Conservation (phyloP, 1,140 invertebrate genomes). For the Melitaea cinxia region DNA sequence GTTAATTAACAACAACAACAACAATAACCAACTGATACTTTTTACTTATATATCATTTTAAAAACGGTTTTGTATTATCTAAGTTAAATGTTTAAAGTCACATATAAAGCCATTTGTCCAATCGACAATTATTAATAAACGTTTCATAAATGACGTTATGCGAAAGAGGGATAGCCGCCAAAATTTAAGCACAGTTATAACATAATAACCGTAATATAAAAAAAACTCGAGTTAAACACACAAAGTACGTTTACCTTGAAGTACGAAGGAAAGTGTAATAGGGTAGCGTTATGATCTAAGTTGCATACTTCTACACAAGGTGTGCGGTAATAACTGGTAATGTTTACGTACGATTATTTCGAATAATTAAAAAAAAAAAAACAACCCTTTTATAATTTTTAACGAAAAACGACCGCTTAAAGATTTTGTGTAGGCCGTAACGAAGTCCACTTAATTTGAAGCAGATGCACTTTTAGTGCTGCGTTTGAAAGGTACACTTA, state of each 20-base stretch:
- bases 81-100: too few relatives aligned
- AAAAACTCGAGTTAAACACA: background rate
- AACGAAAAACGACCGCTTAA: conserved; percentile 54
- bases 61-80: too few relatives aligned
- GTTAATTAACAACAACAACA: too few relatives aligned
- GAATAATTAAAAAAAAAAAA: conserved; percentile 53
- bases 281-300: background rate
- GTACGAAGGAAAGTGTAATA: background rate
- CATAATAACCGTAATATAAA: too few relatives aligned
- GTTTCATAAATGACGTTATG: too few relatives aligned
- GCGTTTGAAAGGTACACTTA: conserved; percentile 39
- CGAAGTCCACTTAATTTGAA: conserved; percentile 47
- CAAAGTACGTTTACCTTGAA: conserved; percentile 1
- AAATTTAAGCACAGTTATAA: background rate
- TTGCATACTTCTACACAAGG: conserved; percentile 21
- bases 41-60: too few relatives aligned
- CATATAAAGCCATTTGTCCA: too few relatives aligned
- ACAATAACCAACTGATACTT: too few relatives aligned
- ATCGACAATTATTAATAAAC: too few relatives aligned
- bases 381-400: conserved; percentile 47
- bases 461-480: conserved; percentile 46
- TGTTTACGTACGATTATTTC: conserved; percentile 31
- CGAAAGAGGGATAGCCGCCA: background rate
- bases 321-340: conserved; percentile 22
- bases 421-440: conserved; percentile 53